Evolutionary conservation across 2,888 invertebrate species (phyloP), one percentile per base, ranked within the genome.

Genomic region (Dugesia japonica): DNA sequence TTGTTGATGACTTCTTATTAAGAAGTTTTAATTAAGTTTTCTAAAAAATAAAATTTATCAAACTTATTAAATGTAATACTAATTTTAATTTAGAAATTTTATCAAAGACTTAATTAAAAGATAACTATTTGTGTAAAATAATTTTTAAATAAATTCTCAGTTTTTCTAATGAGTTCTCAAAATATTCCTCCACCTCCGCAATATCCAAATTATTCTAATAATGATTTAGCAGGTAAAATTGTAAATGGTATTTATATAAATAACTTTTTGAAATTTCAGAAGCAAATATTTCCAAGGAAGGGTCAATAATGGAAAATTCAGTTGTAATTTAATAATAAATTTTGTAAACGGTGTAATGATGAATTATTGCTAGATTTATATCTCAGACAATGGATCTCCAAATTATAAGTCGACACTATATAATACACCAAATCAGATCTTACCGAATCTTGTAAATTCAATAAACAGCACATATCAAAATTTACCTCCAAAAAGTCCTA

Each of bases 401-500:
- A 56, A 56, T 56, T 56, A 56, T 23, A 56, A 56, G 17, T n/a
- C 56, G 1, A 7, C 56, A 56, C 7, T 56, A 23, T 56, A 56
- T 56, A 56, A 56, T n/a, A 56, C 56, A 9, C 56, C 56, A 20
- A 56, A 56, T 23, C 56, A 56, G 23, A 56, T 56, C 7, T 56
- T 56, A 56, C 56, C 56, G n/a, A 56, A 56, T 56, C 56, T 56
- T 23, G 56, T 56, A n/a, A 56, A 56, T 23, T 56, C 56, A 20
- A 56, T 56, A 4, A 56, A 56, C 56, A 56, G 56, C n/a, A 56
- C 56, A 56, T 56, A 56, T 56, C 56, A 56, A n/a, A 56, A 56
- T 56, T 23, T 56, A n/a, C 56, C 56, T 13, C 56, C 56, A n/a
- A 56, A 56, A 56, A 56, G 56, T 56, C 56, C 56, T 4, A 56